Evolutionary conservation across 2,113 vertebrate genomes (phyloP), one percentile per base, ranked within the genome.

Genomic region (Sinocyclocheilus maitianheensis): DNA sequence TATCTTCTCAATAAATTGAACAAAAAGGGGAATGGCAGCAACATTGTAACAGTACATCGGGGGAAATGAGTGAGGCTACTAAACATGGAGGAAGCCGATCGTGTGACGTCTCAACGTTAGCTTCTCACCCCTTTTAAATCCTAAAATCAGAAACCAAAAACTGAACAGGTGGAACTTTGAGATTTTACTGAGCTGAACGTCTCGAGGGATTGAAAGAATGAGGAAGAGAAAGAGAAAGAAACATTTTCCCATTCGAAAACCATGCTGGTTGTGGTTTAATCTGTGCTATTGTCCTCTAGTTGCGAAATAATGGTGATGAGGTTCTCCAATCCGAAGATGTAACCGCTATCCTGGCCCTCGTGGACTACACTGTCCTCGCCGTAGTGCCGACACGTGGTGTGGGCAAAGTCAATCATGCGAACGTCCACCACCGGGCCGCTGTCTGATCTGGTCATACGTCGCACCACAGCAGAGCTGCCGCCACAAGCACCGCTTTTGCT

Each of bases 361-460:
- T 99, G 97, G 26, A 99, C 97, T 83, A 99, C 97, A 0, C 96
- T 97, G 92, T 99, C 98, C 90, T 99, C 98, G 22, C 97, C 96
- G 3, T 97, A 99, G 91, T 99, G 97, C 87, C 97, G 95, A 92
- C 98, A 99, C 13, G 98, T 99, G 24, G 98, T 99, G 91, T 99
- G 98, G 83, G 98, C 98, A 92, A 99, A 99, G 96, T 99, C 98
- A 77, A 99, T 99, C 98, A 99, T 99, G 80, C 98, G 97, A 90
- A 99, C 97, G 10, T 99, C 98, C 43, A 98, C 98, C 4, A 89
- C 93, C 26, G 96, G 95, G 43, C 88, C 1, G 4, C 46, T 48
- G 20, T 94, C 18, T 5, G 94, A 87, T 74, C 85, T 83, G 22
- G 40, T 40, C 34, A 71, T 80, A 12, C 74, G 78, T 37, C 88